These are phyloP conservation scores for Simalia tracyae DNA, from an alignment of 2,797 vertebrate species.

Conservation along the genomic window DNA sequence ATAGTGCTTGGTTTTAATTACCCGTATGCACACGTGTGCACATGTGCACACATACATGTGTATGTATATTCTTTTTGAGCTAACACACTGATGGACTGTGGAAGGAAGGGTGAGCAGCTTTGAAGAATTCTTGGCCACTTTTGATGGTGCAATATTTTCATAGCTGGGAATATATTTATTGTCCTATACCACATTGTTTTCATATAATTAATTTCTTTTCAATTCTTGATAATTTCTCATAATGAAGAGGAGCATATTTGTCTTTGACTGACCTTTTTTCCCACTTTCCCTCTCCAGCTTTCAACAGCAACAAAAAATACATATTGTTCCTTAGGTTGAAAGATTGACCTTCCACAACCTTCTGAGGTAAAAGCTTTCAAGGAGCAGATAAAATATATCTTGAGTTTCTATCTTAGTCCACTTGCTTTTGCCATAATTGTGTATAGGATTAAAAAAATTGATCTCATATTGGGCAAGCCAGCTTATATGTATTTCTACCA, in stretches of 20 bases:
- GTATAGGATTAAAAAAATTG: constrained; percentile 30
- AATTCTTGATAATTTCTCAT: constrained; percentile 36
- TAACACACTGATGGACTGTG: neutral
- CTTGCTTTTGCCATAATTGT: constrained; percentile 35
- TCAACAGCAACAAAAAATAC: constrained; percentile 47
- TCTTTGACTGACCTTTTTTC: constrained; percentile 25
- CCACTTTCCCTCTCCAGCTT: constrained; percentile 1
- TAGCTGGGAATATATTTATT: constrained; percentile 16
- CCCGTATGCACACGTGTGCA: too few relatives aligned
- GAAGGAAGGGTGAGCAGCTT: neutral
- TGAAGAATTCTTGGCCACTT: neutral
- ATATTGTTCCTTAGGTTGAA: constrained; percentile 55
- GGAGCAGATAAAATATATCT: constrained; percentile 23
- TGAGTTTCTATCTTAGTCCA: constrained; percentile 34
- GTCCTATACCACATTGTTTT: constrained; percentile 8
- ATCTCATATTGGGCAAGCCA: neutral
- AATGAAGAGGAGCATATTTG: constrained; percentile 18
- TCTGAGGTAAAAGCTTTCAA: constrained; percentile 57
- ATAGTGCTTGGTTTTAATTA: neutral
- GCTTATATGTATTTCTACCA: neutral
- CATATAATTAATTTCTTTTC: constrained; percentile 9
- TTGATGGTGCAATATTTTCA: neutral
- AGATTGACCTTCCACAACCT: constrained; percentile 49
- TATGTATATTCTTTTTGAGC: neutral
- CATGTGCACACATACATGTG: too few relatives aligned